Evolutionary conservation across 2,797 vertebrate genomes (phyloP).

Genomic region (Chloroceryle amazona): DNA sequence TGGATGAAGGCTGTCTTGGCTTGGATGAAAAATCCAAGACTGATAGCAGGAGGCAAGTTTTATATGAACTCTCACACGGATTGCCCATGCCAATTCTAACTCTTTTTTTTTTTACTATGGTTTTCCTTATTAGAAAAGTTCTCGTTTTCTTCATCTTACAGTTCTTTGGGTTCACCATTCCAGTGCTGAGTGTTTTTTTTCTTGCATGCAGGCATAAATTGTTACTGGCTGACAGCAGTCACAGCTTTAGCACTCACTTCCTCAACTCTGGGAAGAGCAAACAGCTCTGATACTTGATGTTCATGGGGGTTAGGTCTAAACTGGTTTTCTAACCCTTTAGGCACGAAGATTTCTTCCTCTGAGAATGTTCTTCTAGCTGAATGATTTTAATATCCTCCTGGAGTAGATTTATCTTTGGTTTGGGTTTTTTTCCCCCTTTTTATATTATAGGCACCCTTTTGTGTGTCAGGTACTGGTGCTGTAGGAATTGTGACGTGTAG

Average conservation of each 20-base stretch:
- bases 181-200: not conserved
- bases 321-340: slow-evolving; percentile 42
- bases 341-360: slow-evolving; percentile 21
- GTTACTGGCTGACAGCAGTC: not conserved
- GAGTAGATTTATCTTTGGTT: not conserved
- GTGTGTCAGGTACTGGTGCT: not conserved
- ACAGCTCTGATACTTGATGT: slow-evolving; percentile 1
- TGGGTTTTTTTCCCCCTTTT: not conserved
- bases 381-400: slow-evolving; percentile 19
- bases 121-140: not conserved
- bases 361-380: slow-evolving; percentile 24
- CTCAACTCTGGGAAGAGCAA: not conserved
- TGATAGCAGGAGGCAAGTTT: not conserved
- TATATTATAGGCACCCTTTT: not conserved
- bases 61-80: not conserved
- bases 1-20: slow-evolving; percentile 15
- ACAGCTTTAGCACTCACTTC: not conserved
- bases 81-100: not conserved
- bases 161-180: not conserved
- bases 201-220: not conserved
- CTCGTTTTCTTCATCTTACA: not conserved
- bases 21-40: slow-evolving; percentile 20
- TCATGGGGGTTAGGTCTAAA: slow-evolving; percentile 6
- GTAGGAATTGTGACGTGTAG: slow-evolving; percentile 5
- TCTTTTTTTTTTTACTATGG: not conserved